Evolutionary conservation across 2,797 vertebrate species (phyloP).

Genomic region (Argentina silus): DNA sequence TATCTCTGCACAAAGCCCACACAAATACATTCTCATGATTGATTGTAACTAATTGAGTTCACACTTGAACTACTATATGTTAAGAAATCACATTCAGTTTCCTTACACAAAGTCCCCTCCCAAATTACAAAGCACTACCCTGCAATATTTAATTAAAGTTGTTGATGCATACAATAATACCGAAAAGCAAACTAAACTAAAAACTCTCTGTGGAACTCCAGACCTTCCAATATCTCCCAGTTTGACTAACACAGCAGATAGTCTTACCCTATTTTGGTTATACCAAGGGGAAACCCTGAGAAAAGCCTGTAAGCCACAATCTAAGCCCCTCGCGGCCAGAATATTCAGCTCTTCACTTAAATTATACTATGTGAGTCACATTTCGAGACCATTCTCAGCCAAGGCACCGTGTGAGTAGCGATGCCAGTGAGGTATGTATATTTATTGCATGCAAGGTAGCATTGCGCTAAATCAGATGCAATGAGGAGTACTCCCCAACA

Average conservation of each 20-base stretch:
- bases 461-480: constrained; percentile 35
- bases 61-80: not conserved
- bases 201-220: constrained; percentile 3
- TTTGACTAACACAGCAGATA: constrained; percentile 14
- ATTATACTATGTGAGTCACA: constrained; percentile 43
- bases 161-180: not conserved
- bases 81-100: not conserved
- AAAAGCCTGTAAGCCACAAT: constrained; percentile 38
- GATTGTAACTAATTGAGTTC: not conserved
- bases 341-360: constrained; percentile 16
- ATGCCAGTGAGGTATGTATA: constrained; percentile 18
- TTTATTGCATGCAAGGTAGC: constrained; percentile 13
- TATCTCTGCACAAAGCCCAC: constrained; percentile 9
- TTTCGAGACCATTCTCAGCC: constrained; percentile 24
- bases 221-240: not conserved
- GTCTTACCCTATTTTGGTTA: constrained; percentile 11
- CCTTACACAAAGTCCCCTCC: not conserved
- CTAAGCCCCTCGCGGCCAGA: constrained; percentile 31
- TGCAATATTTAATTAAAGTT: not conserved
- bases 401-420: constrained; percentile 25
- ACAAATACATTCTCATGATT: not conserved
- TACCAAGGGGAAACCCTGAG: constrained; percentile 29
- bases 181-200: constrained; percentile 3
- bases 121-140: not conserved
- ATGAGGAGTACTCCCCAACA: constrained; percentile 27